Evolutionary conservation across 2,113 vertebrate species (phyloP).

Genomic region (Xerus inauris): DNA sequence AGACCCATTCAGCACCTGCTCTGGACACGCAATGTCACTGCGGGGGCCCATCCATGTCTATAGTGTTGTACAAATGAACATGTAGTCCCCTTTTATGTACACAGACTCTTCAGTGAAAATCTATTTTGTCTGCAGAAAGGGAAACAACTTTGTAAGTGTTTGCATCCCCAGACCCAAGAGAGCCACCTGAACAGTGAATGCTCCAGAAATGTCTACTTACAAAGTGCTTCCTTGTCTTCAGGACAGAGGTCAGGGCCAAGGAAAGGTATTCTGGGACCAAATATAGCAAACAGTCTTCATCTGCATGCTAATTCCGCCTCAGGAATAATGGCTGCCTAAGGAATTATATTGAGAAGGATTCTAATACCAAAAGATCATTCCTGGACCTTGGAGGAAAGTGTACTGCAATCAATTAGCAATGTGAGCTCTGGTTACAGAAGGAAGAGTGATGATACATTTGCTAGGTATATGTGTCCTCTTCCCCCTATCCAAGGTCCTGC

Average conservation of each 20-base stretch:
- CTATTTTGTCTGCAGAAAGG: not conserved
- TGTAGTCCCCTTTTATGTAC: not conserved
- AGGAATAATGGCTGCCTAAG: not conserved
- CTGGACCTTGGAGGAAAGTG: not conserved
- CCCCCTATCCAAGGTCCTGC: not conserved
- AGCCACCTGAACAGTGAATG: not conserved
- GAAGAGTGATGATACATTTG: not conserved
- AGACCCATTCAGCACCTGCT: not conserved
- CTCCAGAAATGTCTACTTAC: not conserved
- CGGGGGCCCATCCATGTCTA: not conserved
- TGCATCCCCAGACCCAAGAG: not conserved
- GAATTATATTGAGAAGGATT: not conserved
- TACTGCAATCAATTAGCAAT: not conserved
- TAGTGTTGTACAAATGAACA: not conserved
- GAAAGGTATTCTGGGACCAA: not conserved
- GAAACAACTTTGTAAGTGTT: not conserved
- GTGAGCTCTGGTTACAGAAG: not conserved
- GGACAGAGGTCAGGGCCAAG: not conserved
- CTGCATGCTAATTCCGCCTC: not conserved
- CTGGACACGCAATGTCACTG: too few species aligned
- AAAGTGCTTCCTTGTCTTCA: not conserved
- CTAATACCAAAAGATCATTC: not conserved
- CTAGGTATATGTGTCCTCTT: not conserved
- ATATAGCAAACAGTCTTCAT: not conserved
- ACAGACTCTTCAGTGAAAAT: not conserved